Percentiles rank a stretch among this genome's conserved stretches.
These are phyloP conservation scores for Sorex fumeus DNA, from an alignment of 2,113 vertebrate genomes.

Conservation along the genomic window DNA sequence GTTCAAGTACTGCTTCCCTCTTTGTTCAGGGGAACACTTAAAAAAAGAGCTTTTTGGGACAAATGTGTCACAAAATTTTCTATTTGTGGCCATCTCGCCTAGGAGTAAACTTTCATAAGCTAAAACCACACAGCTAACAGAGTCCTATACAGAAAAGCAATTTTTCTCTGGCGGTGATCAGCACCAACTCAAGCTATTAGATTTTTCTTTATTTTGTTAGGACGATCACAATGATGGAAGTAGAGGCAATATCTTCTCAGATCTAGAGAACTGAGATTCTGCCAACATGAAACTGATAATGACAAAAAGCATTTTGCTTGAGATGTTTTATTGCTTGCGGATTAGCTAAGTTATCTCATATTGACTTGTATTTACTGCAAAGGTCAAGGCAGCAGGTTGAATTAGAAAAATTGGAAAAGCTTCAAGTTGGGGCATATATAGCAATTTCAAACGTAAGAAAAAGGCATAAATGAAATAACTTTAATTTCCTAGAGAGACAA, in stretches of 20 bases:
- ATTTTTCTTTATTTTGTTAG: background rate
- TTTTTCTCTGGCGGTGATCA: background rate
- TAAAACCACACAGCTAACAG: background rate
- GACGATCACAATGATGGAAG: background rate
- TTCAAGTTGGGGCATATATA: background rate
- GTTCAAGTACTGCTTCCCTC: background rate
- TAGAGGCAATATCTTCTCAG: background rate
- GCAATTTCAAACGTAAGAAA: constrained; percentile 1
- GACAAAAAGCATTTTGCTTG: background rate
- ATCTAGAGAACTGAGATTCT: background rate
- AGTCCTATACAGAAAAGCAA: no score
- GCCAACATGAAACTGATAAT: background rate
- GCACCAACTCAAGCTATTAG: background rate
- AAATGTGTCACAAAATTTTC: background rate
- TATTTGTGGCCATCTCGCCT: background rate
- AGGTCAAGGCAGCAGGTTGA: background rate
- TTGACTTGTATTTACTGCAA: background rate
- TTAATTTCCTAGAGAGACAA: background rate
- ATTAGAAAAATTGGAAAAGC: constrained; percentile 13
- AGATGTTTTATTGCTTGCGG: background rate
- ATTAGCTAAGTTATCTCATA: background rate
- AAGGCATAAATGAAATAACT: background rate
- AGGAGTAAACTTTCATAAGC: background rate
- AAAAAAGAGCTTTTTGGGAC: constrained; percentile 19
- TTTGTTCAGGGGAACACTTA: background rate